A percentile compares a stretch with the other conserved stretches of the same genome.
phyloP scores from a whole-genome alignment of 64 coral and sea anemone genomes.

The Trachythela sp. region DNA sequence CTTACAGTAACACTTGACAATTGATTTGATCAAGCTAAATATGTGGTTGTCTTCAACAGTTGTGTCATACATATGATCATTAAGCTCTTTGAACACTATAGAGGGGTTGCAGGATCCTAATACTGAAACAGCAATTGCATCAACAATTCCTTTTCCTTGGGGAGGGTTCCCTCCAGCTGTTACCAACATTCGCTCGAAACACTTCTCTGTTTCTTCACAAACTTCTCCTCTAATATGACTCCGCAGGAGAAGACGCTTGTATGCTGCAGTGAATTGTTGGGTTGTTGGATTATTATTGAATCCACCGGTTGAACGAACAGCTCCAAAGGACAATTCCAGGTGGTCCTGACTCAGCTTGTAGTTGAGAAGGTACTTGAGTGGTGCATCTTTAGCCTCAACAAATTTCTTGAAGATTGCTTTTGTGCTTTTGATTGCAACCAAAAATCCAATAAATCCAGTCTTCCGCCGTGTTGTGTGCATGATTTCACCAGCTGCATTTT shows the following conservation, averaged over 20 bases:
- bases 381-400: background rate
- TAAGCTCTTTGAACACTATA: background rate
- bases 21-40: background rate
- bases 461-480: background rate
- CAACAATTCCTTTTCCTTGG: background rate
- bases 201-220: background rate
- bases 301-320: background rate
- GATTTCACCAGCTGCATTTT: background rate
- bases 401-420: background rate
- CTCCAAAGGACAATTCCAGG: background rate
- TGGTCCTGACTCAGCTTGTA: conserved; percentile 3
- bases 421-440: background rate
- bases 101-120: background rate
- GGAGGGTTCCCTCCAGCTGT: background rate
- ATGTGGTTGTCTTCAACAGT: background rate
- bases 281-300: conserved; percentile 2
- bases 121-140: background rate
- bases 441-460: background rate
- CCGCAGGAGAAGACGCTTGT: background rate
- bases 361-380: background rate
- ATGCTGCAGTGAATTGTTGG: conserved; percentile 1
- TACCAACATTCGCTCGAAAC: background rate
- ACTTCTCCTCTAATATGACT: background rate
- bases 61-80: background rate
- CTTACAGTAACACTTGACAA: background rate